A percentile compares a stretch with the other conserved stretches of the same genome.
phyloP scores from a whole-genome alignment of 1,140 invertebrate species.

The Orchestia grillus region DNA sequence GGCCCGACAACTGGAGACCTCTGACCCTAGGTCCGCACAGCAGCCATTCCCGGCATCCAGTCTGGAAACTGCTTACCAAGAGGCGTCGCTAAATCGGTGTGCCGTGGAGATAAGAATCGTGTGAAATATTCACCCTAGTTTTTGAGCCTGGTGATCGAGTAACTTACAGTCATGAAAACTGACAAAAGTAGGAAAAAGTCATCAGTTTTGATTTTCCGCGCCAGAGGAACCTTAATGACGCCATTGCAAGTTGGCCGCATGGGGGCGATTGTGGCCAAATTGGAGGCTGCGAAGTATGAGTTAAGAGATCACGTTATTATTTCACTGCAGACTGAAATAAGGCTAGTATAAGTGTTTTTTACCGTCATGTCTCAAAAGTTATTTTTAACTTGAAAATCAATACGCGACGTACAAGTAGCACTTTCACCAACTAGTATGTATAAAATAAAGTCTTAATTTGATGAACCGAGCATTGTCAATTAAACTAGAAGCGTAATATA shows the following conservation, averaged over 20 bases:
- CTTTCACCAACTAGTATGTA: neutral
- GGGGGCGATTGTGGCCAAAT: neutral
- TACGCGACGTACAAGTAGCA: neutral
- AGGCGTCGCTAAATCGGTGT: neutral
- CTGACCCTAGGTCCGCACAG: neutral
- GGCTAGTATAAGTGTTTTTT: neutral
- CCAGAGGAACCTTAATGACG: neutral
- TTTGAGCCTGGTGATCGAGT: neutral
- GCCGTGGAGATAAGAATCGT: constrained; percentile 6
- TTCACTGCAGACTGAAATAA: neutral
- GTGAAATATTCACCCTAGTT: neutral
- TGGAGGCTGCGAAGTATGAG: neutral
- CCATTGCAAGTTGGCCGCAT: neutral
- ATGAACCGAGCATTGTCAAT: neutral
- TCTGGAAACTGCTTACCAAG: neutral
- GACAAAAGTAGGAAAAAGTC: neutral
- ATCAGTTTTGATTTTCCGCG: neutral
- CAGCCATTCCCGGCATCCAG: neutral
- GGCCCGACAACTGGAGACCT: neutral
- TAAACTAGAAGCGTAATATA: neutral
- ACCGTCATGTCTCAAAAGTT: neutral
- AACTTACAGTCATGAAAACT: neutral
- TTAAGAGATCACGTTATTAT: neutral
- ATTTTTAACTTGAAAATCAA: neutral
- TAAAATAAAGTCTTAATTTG: neutral